Percentiles rank a stretch among this genome's conserved stretches.
phyloP scores from a whole-genome alignment of 92 coral and sea anemone genomes.

The Epizoanthus stellaris region DNA sequence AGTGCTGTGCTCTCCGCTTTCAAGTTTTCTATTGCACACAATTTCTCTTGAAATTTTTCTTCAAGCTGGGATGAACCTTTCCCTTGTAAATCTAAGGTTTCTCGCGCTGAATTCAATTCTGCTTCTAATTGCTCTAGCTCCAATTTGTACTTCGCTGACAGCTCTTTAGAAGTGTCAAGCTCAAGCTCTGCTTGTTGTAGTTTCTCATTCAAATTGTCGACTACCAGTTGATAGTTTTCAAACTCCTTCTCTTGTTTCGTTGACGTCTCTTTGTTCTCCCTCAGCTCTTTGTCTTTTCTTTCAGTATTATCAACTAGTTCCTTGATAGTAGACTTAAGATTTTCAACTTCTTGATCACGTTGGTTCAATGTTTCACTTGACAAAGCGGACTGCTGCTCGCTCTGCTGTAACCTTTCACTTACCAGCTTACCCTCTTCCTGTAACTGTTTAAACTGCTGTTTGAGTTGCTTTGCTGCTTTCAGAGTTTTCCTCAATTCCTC shows the following conservation, averaged over 20 bases:
- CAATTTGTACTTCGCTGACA: conserved; percentile 47
- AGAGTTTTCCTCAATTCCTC: conserved; percentile 74
- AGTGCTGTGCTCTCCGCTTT: conserved; percentile 59
- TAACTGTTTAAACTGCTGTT: conserved; percentile 58
- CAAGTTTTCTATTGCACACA: conserved; percentile 49
- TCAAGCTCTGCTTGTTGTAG: conserved; percentile 65
- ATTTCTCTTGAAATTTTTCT: conserved; percentile 65
- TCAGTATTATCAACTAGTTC: conserved; percentile 48
- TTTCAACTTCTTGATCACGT: conserved; percentile 54
- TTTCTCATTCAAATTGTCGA: conserved; percentile 63
- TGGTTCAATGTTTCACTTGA: conserved; percentile 45
- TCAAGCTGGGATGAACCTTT: conserved; percentile 55
- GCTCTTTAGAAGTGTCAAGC: conserved; percentile 56
- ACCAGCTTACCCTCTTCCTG: conserved; percentile 64
- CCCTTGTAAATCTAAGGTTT: conserved; percentile 55
- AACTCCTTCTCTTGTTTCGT: conserved; percentile 65
- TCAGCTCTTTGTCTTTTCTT: conserved; percentile 53
- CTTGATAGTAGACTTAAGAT: conserved; percentile 49
- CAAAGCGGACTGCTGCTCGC: conserved; percentile 38
- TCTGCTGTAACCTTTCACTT: conserved; percentile 56
- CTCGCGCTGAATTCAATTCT: conserved; percentile 49
- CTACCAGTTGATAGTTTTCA: conserved; percentile 69
- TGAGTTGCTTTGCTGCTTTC: conserved; percentile 59
- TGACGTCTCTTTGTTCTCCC: conserved; percentile 46
- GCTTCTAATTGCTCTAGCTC: conserved; percentile 63